These are phyloP conservation scores for Podiceps cristatus DNA, from an alignment of 2,113 vertebrate genomes.

Conservation along the genomic window DNA sequence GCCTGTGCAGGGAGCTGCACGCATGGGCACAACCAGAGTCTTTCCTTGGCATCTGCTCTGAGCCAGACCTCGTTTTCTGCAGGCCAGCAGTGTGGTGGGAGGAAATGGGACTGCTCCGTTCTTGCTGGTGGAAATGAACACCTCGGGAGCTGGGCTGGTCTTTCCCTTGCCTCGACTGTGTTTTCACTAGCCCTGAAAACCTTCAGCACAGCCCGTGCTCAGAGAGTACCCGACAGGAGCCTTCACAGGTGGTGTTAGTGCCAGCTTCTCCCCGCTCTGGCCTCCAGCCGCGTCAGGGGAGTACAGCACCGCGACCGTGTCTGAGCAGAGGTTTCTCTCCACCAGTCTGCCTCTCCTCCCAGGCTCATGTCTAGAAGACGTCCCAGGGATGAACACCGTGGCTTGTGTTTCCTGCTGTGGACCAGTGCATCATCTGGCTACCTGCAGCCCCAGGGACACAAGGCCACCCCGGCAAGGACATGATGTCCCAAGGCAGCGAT, in stretches of 20 bases:
- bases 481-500: background rate
- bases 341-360: rapidly evolving
- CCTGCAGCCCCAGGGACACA: background rate
- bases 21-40: rapidly evolving
- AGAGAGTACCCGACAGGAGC: background rate
- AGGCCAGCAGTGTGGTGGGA: background rate
- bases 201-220: background rate
- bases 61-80: background rate
- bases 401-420: background rate
- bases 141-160: background rate
- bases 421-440: background rate
- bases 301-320: rapidly evolving
- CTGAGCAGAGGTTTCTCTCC: background rate
- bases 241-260: rapidly evolving
- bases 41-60: background rate
- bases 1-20: background rate
- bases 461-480: background rate
- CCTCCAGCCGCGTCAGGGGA: background rate
- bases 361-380: background rate
- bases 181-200: background rate
- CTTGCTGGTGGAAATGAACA: rapidly evolving
- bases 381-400: background rate
- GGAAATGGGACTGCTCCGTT: rapidly evolving
- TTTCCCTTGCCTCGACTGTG: rapidly evolving
- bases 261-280: background rate